Evolutionary conservation across 2,797 vertebrate species (phyloP).

Genomic region (Rallus crepitans): DNA sequence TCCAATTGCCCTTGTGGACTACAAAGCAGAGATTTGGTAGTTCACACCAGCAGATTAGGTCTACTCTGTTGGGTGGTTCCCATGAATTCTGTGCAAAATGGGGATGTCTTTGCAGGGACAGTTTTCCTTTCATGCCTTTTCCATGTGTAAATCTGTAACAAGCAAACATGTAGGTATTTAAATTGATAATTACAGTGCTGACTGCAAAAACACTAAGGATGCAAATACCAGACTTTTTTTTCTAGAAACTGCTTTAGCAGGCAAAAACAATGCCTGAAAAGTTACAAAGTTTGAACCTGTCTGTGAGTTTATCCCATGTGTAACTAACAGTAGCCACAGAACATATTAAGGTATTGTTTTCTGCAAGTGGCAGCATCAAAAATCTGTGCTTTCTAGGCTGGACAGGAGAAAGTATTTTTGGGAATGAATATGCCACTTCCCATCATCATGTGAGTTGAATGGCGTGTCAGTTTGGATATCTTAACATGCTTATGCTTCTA

Average conservation of each 20-base stretch:
- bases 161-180: not conserved
- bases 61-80: not conserved
- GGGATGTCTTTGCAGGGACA: not conserved
- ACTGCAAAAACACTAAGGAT: not conserved
- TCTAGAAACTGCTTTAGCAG: not conserved
- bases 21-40: not conserved
- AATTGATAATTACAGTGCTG: not conserved
- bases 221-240: not conserved
- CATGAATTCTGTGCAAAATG: not conserved
- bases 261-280: not conserved
- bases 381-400: not conserved
- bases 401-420: not conserved
- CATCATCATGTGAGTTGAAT: not conserved
- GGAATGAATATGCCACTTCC: not conserved
- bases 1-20: not conserved
- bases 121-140: not conserved
- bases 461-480: not conserved
- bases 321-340: not conserved
- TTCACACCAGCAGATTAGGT: not conserved
- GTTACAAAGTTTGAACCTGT: not conserved
- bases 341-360: not conserved
- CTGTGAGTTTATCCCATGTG: not conserved
- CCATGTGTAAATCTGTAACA: not conserved
- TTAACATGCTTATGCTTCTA: not conserved
- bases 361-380: not conserved